phyloP scores from a whole-genome alignment of 2,113 vertebrate species.

The Myrmophylax atrothorax region DNA sequence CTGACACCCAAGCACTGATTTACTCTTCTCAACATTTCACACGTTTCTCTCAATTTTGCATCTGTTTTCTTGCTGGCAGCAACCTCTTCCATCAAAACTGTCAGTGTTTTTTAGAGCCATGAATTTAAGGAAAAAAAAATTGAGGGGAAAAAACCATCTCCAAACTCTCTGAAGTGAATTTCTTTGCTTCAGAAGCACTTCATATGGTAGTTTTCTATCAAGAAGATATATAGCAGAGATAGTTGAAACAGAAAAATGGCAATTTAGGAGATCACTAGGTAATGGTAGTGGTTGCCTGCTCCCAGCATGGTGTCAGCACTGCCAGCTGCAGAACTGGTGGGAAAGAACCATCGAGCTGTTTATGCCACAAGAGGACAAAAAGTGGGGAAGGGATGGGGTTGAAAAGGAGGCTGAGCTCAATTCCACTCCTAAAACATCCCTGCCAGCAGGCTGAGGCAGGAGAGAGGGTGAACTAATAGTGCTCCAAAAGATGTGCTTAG shows the following conservation, averaged over 20 bases:
- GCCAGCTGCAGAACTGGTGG: not conserved
- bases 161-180: conserved; percentile 24
- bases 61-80: conserved; percentile 63
- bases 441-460: not conserved
- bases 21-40: conserved; percentile 56
- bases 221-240: not conserved
- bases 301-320: not conserved
- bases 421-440: rapidly evolving
- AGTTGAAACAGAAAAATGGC: conserved; percentile 11
- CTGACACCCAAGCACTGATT: conserved; percentile 41
- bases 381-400: not conserved
- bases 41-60: conserved; percentile 61
- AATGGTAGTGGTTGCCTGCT: not conserved
- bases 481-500: not conserved
- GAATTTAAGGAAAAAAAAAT: not conserved
- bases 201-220: conserved; percentile 7
- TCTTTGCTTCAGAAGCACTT: conserved; percentile 45
- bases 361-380: not conserved
- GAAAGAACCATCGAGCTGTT: not conserved
- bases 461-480: rapidly evolving
- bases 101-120: conserved; percentile 27
- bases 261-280: conserved; percentile 22
- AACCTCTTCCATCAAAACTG: conserved; percentile 59
- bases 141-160: not conserved
- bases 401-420: not conserved